phyloP scores from a whole-genome alignment of 2,888 invertebrate species.

The Chloroclystis v-ata region DNA sequence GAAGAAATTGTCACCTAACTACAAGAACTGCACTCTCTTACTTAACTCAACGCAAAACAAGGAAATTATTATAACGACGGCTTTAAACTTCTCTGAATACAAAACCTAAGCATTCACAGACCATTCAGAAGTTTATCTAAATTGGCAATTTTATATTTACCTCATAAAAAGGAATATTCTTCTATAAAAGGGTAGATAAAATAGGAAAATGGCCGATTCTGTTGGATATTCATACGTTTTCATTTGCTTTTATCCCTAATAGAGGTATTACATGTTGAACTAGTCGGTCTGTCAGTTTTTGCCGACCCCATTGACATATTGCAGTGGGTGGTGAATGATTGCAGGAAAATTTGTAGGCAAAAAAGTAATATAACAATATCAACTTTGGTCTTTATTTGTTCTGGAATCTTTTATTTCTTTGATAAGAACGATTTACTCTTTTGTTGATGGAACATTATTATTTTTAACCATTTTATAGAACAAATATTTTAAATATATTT shows the following conservation, averaged over 20 bases:
- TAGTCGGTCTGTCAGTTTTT: conserved; percentile 19
- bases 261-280: conserved; percentile 15
- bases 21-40: too few species aligned
- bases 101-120: conserved; percentile 16
- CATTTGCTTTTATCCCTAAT: conserved; percentile 17
- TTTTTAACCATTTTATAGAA: too few species aligned
- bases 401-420: too few species aligned
- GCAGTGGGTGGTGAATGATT: conserved; percentile 16
- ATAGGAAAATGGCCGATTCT: neutral
- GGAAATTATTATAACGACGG: conserved; percentile 9
- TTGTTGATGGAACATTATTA: too few species aligned
- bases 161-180: conserved; percentile 8
- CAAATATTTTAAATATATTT: too few species aligned
- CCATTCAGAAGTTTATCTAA: conserved; percentile 20
- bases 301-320: conserved; percentile 29
- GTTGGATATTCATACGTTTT: conserved; percentile 8
- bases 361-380: neutral
- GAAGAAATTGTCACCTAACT: too few species aligned
- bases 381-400: neutral
- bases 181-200: neutral
- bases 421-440: too few species aligned
- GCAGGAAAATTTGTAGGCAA: conserved; percentile 8
- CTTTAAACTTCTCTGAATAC: conserved; percentile 6
- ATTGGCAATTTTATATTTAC: too few species aligned
- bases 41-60: neutral